phyloP scores from a whole-genome alignment of 2,113 vertebrate species.

The Noturus placidus region DNA sequence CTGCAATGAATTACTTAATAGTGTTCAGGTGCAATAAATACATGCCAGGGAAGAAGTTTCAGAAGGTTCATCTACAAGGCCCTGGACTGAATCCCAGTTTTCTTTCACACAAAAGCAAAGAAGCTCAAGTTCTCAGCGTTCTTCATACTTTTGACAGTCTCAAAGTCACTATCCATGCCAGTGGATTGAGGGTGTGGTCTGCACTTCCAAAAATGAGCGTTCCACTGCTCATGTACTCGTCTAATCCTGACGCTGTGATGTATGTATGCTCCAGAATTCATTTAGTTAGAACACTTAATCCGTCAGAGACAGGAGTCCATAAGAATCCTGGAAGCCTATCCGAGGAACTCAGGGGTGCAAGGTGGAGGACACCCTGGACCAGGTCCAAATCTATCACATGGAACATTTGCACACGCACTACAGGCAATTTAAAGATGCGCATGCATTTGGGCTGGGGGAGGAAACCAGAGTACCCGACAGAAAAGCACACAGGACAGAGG shows the following conservation, averaged over 20 bases:
- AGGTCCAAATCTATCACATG: no score
- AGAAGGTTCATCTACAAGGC: neutral
- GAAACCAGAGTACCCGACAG: no score
- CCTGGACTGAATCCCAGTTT: neutral
- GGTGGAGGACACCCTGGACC: no score
- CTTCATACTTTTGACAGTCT: neutral
- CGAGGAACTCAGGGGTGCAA: no score
- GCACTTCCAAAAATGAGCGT: neutral
- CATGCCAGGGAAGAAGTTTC: neutral
- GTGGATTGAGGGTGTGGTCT: neutral
- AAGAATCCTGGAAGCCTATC: no score
- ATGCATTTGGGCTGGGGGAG: no score
- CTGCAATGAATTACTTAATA: neutral
- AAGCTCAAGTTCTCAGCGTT: no score
- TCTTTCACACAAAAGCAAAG: neutral
- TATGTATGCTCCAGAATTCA: neutral
- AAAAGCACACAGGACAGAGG: no score
- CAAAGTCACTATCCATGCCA: neutral
- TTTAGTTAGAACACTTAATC: neutral
- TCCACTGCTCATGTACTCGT: neutral
- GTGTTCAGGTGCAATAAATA: constrained; percentile 6
- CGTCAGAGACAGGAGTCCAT: neutral
- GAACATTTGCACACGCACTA: no score
- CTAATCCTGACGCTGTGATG: neutral
- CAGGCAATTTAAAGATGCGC: no score